Conservation (phyloP, 2,113 vertebrate genomes). For the Nanorana parkeri region DNA sequence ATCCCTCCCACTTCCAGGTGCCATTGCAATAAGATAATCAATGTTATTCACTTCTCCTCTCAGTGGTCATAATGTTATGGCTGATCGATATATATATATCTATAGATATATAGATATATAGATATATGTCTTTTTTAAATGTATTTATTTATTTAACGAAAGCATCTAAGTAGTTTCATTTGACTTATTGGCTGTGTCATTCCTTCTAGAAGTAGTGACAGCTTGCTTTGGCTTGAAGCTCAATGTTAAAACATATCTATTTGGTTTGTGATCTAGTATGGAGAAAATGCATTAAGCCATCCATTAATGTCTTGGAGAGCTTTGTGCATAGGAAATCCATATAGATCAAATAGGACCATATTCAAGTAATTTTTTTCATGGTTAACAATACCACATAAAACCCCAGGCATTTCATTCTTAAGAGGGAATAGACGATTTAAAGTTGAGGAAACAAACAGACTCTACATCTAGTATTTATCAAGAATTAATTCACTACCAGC, state of each 20-base stretch:
- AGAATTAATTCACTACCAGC: background rate
- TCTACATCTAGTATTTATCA: background rate
- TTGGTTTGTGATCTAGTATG: background rate
- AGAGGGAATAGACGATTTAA: background rate
- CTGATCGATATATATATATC: no score
- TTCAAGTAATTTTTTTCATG: background rate
- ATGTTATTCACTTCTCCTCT: no score
- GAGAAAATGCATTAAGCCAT: background rate
- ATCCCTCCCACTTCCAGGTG: no score
- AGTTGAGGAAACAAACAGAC: background rate
- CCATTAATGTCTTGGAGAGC: background rate
- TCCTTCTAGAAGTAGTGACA: background rate
- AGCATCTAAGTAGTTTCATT: background rate
- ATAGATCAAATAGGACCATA: slow-evolving; percentile 4
- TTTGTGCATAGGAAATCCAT: background rate
- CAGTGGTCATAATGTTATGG: no score
- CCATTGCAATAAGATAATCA: no score
- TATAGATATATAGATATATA: no score
- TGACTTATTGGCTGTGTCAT: background rate
- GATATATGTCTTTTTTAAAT: no score
- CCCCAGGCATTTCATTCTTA: slow-evolving; percentile 1
- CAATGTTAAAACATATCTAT: background rate
- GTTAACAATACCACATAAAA: background rate
- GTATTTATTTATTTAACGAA: no score
- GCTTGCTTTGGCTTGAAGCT: background rate